Percentiles rank a stretch among this genome's conserved stretches.
Conservation (phyloP, 2,113 vertebrate genomes). For the Aramus guarauna region DNA sequence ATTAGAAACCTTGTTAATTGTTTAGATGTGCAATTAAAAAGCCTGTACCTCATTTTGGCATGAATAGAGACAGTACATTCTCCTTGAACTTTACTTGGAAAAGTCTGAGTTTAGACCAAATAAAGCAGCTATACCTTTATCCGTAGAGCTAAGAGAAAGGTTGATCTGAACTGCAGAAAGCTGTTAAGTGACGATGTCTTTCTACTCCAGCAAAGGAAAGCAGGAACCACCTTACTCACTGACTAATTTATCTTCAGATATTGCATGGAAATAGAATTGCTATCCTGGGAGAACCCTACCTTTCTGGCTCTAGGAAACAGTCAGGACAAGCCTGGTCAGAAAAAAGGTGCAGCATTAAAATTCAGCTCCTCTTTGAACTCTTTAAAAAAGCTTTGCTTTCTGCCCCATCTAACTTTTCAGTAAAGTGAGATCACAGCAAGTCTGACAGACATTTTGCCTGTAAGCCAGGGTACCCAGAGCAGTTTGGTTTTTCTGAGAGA, state of each 20-base stretch:
- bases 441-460: not conserved
- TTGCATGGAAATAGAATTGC: not conserved
- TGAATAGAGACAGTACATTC: not conserved
- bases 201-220: not conserved
- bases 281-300: not conserved
- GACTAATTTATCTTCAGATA: not conserved
- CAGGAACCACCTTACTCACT: not conserved
- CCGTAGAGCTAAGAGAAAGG: not conserved
- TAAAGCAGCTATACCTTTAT: not conserved
- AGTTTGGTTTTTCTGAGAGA: not conserved
- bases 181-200: not conserved
- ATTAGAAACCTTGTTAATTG: conserved; percentile 53
- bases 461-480: not conserved
- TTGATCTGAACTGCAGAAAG: not conserved
- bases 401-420: not conserved
- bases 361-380: not conserved
- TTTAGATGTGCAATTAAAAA: conserved; percentile 48
- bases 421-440: not conserved
- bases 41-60: not conserved
- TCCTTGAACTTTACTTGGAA: not conserved
- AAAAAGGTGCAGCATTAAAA: not conserved
- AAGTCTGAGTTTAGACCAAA: not conserved
- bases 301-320: not conserved
- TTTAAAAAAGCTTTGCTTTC: not conserved
- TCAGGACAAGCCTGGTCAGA: not conserved